Evolutionary conservation across 1,140 invertebrate species (phyloP).

Genomic region (Aradophagus sp.): DNA sequence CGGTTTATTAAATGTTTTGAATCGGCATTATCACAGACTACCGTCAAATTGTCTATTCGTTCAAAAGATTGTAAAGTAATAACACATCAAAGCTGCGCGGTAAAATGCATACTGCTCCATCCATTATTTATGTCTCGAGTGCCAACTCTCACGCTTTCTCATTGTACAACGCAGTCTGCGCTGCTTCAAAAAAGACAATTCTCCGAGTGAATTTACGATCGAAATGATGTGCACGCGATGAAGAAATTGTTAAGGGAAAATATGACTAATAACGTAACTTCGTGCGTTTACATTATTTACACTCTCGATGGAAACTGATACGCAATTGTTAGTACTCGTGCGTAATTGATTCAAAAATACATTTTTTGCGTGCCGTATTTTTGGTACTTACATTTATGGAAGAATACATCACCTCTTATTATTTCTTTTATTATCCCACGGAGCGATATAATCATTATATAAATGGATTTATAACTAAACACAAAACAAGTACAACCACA

Average conservation of each 20-base stretch:
- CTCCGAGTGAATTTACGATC: constrained; percentile 48
- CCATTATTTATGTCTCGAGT: constrained; percentile 57
- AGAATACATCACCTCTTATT: too few species aligned
- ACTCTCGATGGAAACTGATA: too few species aligned
- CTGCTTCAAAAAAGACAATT: constrained; percentile 39
- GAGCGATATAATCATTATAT: too few species aligned
- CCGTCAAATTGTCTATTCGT: constrained; percentile 26
- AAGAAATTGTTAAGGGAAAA: constrained; percentile 35
- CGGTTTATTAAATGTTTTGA: constrained; percentile 24
- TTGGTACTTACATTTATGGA: too few species aligned
- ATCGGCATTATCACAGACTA: constrained; percentile 13
- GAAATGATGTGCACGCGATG: constrained; percentile 39
- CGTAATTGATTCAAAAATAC: too few species aligned
- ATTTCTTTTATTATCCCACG: too few species aligned
- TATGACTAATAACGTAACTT: constrained; percentile 24
- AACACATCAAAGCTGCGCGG: constrained; percentile 46
- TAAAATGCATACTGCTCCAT: constrained; percentile 49
- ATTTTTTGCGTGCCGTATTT: too few species aligned
- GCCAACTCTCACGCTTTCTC: constrained; percentile 57
- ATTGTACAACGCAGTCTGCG: constrained; percentile 36
- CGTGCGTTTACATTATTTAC: too few species aligned
- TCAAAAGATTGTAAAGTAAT: constrained; percentile 40
- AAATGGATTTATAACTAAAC: too few species aligned
- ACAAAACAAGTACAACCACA: too few species aligned
- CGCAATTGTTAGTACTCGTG: too few species aligned